A percentile compares a stretch with the other conserved stretches of the same genome.
Conservation (phyloP, 2,797 vertebrate species). For the Sebastes kiyomatsui region DNA sequence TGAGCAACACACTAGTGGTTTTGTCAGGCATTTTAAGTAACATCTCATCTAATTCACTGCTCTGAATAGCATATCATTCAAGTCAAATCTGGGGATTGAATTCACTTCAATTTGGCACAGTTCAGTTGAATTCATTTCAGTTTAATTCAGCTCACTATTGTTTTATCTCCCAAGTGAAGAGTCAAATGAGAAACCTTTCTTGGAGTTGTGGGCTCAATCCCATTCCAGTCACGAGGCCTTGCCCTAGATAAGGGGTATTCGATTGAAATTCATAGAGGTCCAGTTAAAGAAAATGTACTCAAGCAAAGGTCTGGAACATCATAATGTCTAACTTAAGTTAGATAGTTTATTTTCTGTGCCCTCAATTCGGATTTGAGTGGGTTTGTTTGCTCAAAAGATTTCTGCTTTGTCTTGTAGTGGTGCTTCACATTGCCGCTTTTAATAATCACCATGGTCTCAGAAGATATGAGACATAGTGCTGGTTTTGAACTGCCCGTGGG, state of each 20-base stretch:
- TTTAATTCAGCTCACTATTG: neutral
- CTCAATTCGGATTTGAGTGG: neutral
- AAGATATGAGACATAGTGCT: no score
- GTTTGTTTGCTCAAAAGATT: no score
- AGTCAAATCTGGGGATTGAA: neutral
- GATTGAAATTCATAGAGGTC: no score
- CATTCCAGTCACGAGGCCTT: neutral
- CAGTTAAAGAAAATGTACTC: neutral
- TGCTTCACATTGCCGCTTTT: no score
- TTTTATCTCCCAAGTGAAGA: neutral
- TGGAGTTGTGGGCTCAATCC: neutral
- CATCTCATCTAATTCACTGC: neutral
- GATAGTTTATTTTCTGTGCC: neutral
- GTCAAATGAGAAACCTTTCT: neutral
- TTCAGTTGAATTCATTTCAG: neutral
- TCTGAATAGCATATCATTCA: neutral
- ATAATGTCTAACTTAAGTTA: neutral
- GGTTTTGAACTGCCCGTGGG: no score
- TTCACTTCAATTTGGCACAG: neutral
- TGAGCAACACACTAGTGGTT: slow-evolving; percentile 5
- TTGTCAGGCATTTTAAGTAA: slow-evolving; percentile 1
- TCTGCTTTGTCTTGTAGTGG: no score
- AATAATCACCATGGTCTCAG: no score
- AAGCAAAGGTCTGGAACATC: neutral
- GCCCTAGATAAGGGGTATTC: no score